A percentile compares a stretch with the other conserved stretches of the same genome.
phyloP scores from a whole-genome alignment of 2,113 vertebrate species.

The Tauraco erythrolophus region DNA sequence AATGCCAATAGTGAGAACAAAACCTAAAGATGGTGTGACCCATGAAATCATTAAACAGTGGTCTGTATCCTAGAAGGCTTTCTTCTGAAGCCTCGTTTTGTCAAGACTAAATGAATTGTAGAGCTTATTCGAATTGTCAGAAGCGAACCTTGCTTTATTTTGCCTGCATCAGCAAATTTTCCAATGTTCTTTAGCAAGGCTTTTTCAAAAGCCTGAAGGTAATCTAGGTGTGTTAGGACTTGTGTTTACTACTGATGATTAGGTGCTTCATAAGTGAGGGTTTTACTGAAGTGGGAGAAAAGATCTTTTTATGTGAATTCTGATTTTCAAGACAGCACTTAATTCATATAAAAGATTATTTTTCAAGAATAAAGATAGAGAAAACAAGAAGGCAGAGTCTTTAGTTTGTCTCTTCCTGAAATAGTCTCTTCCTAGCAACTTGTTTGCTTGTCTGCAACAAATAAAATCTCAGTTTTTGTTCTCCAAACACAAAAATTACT shows the following conservation, averaged over 20 bases:
- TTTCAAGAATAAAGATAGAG: neutral
- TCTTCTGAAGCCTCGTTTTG: neutral
- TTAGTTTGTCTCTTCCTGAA: neutral
- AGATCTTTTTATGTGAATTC: neutral
- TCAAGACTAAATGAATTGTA: neutral
- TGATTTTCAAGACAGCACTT: neutral
- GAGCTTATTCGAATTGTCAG: neutral
- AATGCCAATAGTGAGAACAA: neutral
- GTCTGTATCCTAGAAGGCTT: neutral
- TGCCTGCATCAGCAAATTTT: neutral
- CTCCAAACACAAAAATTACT: neutral
- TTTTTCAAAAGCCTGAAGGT: neutral
- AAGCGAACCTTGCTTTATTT: neutral
- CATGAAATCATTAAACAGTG: neutral
- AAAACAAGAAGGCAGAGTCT: neutral
- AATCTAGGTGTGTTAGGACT: neutral
- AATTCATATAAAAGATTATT: neutral
- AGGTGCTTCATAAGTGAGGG: neutral
- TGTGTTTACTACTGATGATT: neutral
- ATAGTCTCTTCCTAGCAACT: neutral
- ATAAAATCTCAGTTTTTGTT: neutral
- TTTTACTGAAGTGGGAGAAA: neutral
- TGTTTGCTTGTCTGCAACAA: neutral
- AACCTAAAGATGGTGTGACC: neutral
- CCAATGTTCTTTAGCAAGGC: neutral